Conservation (phyloP, 2,888 invertebrate species). For the Chesias legatella region DNA sequence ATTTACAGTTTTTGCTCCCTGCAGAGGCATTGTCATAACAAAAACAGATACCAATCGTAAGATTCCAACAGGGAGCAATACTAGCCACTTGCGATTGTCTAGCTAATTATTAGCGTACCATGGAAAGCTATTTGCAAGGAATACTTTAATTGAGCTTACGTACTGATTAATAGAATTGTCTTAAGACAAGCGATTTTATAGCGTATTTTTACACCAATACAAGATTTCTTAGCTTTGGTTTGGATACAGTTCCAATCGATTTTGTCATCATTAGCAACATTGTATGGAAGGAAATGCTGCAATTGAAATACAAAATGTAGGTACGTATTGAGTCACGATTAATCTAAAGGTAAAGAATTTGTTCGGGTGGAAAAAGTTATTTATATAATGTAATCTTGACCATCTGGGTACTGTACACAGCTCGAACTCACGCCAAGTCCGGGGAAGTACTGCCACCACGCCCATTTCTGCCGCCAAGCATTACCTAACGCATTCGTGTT, state of each 20-base stretch:
- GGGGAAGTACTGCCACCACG: too few species aligned
- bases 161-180: conserved; percentile 6
- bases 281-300: not conserved
- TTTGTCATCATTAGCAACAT: conserved; percentile 11
- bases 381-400: too few species aligned
- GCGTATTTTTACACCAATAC: not conserved
- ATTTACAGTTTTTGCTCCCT: conserved; percentile 6
- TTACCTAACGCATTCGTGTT: too few species aligned
- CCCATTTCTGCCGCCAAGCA: too few species aligned
- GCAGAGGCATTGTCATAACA: not conserved
- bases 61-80: conserved; percentile 14
- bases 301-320: not conserved
- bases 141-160: conserved; percentile 36
- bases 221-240: not conserved
- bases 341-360: too few species aligned
- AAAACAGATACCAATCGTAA: conserved; percentile 10
- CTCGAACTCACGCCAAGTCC: too few species aligned
- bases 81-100: conserved; percentile 19
- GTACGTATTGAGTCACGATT: conserved; percentile 5
- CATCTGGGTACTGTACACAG: too few species aligned
- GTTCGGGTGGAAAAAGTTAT: too few species aligned
- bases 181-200: not conserved
- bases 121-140: conserved; percentile 32
- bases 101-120: conserved; percentile 25
- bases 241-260: not conserved